Conservation (phyloP, 1,140 invertebrate species). For the Ruditapes philippinarum region DNA sequence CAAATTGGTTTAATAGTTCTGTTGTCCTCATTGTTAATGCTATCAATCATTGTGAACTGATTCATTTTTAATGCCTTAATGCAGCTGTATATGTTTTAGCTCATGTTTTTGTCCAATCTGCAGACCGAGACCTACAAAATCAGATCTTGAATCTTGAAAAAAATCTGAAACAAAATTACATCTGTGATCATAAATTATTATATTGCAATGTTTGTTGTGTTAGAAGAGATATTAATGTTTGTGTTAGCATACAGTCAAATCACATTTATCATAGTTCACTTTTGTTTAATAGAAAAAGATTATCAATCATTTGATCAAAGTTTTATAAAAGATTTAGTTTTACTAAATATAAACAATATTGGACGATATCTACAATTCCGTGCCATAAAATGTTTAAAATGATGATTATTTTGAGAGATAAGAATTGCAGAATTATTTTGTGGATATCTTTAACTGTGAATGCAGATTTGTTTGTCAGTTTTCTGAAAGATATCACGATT, state of each 20-base stretch:
- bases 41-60: too few relatives aligned
- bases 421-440: background rate
- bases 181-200: too few relatives aligned
- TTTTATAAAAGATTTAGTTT: background rate
- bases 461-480: background rate
- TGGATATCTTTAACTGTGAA: background rate
- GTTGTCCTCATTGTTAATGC: too few relatives aligned
- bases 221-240: background rate
- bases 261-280: background rate
- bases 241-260: background rate
- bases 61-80: too few relatives aligned
- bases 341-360: background rate
- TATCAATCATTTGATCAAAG: background rate
- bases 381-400: background rate
- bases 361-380: background rate
- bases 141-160: too few relatives aligned
- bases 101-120: too few relatives aligned
- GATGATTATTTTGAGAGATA: background rate
- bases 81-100: too few relatives aligned
- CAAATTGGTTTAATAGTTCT: too few relatives aligned
- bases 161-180: too few relatives aligned
- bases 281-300: background rate
- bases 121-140: too few relatives aligned
- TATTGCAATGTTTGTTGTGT: too few relatives aligned
- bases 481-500: background rate